phyloP scores from a whole-genome alignment of 2,797 vertebrate species.

The Muscicapa striata region DNA sequence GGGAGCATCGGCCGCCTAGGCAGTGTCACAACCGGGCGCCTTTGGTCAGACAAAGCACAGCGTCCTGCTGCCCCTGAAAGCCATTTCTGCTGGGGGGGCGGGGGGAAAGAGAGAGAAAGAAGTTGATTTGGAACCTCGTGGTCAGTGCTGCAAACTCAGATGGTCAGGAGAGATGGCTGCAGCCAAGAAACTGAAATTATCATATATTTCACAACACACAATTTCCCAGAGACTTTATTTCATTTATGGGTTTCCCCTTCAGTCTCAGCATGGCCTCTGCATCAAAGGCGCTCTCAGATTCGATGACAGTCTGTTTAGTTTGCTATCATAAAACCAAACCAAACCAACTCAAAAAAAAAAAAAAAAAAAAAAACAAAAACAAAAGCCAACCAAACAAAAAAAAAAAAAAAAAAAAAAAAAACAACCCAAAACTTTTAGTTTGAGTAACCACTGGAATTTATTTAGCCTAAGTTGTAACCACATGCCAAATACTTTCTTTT shows the following conservation, averaged over 20 bases:
- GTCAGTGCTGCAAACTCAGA: background rate
- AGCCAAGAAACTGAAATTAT: background rate
- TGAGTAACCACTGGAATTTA: slow-evolving; percentile 39
- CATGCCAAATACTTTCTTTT: slow-evolving; percentile 31
- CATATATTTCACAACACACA: background rate
- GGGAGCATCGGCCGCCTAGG: fast-evolving
- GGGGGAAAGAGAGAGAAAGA: too few relatives aligned
- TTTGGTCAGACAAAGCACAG: background rate
- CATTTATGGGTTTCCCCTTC: background rate
- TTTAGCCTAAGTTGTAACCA: slow-evolving; percentile 17
- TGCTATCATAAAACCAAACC: background rate
- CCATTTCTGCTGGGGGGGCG: background rate
- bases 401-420: background rate
- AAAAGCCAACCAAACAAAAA: background rate
- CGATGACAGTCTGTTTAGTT: background rate
- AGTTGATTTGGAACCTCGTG: background rate
- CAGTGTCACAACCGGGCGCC: background rate
- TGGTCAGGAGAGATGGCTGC: background rate
- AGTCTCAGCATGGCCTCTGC: background rate
- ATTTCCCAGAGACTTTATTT: background rate
- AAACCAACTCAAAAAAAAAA: background rate
- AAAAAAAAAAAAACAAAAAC: background rate
- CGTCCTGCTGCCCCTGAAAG: background rate
- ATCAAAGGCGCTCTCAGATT: background rate
- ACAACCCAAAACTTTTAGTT: background rate